Evolutionary conservation across 2,797 vertebrate species (phyloP).

Genomic region (Apodemus agrarius): DNA sequence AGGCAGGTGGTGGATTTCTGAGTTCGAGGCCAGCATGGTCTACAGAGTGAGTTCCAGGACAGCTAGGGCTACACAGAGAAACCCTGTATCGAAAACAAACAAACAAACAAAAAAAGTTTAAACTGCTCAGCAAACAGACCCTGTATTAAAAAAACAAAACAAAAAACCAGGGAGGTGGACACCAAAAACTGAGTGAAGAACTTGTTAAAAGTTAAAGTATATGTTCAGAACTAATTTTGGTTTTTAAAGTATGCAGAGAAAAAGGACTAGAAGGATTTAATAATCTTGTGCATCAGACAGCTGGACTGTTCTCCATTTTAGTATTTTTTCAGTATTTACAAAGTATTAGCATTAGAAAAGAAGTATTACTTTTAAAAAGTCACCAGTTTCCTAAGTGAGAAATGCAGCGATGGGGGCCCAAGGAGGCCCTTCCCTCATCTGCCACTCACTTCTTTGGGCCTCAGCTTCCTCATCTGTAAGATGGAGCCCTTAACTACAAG

Average conservation of each 20-base stretch:
- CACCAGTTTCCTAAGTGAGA: background rate
- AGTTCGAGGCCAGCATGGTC: too few species aligned
- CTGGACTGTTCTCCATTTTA: conserved; percentile 22
- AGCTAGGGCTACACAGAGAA: too few species aligned
- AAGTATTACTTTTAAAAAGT: conserved; percentile 25
- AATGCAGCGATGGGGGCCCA: background rate
- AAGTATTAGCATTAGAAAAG: background rate
- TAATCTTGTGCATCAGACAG: conserved; percentile 8
- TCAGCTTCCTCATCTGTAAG: conserved; percentile 37
- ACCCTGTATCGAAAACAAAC: too few species aligned
- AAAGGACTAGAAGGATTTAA: conserved; percentile 19
- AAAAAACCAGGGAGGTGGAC: background rate
- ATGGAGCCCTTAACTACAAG: background rate
- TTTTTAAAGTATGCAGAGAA: conserved; percentile 2
- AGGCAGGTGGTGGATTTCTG: too few species aligned
- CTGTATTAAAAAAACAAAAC: background rate
- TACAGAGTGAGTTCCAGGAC: too few species aligned
- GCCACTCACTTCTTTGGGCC: background rate
- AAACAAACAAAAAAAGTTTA: too few species aligned
- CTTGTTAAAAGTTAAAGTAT: too few species aligned
- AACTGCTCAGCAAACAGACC: background rate
- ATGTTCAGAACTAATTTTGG: background rate
- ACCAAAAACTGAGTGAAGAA: background rate
- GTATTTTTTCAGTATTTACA: conserved; percentile 15
- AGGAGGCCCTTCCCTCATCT: background rate